phyloP scores from a whole-genome alignment of 2,113 vertebrate genomes.

The Mirza zaza region DNA sequence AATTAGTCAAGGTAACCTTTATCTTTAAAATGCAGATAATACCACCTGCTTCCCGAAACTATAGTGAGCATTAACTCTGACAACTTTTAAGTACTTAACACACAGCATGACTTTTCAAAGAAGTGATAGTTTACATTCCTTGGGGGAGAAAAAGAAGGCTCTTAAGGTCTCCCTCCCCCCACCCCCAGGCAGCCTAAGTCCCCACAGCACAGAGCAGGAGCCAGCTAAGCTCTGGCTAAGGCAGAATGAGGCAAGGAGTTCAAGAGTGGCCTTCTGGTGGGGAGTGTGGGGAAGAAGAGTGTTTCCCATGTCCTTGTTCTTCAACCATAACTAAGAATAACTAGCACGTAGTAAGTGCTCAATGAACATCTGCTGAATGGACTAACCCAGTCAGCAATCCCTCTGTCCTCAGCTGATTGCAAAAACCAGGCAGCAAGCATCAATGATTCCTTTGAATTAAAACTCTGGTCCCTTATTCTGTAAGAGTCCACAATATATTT shows the following conservation, averaged over 20 bases:
- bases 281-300: neutral
- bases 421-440: neutral
- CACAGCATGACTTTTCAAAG: neutral
- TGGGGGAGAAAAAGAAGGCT: neutral
- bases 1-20: neutral
- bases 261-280: neutral
- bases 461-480: neutral
- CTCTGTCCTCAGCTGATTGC: neutral
- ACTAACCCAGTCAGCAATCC: neutral
- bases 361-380: neutral
- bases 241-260: neutral
- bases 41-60: neutral
- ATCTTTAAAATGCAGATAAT: neutral
- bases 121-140: neutral
- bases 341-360: neutral
- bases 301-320: neutral
- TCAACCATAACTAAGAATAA: neutral
- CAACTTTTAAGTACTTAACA: neutral
- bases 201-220: neutral
- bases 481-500: neutral
- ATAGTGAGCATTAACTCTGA: neutral
- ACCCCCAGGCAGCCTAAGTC: neutral
- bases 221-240: neutral
- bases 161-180: neutral
- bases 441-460: neutral